Conservation (phyloP, 1,140 invertebrate species). For the Ceratina calcarata region DNA sequence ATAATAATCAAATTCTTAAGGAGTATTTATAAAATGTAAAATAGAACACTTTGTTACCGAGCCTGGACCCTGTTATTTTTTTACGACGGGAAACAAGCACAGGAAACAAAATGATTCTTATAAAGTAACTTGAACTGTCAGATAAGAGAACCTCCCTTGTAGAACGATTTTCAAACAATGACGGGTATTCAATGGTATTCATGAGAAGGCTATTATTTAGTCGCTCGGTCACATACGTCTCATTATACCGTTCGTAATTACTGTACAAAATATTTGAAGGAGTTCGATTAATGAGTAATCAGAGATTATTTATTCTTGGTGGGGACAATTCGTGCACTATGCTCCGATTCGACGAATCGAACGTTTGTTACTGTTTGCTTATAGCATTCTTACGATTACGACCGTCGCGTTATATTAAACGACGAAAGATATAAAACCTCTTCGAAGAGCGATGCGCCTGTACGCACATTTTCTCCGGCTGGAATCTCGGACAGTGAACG, state of each 20-base stretch:
- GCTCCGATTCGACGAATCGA: slow-evolving; percentile 20
- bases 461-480: neutral
- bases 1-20: too few relatives aligned
- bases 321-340: slow-evolving; percentile 49
- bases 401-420: neutral
- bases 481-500: neutral
- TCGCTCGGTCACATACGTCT: neutral
- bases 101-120: too few relatives aligned
- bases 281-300: slow-evolving; percentile 40
- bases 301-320: slow-evolving; percentile 48
- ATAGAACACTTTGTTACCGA: too few relatives aligned
- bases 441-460: too few relatives aligned
- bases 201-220: slow-evolving; percentile 37
- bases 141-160: too few relatives aligned
- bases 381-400: slow-evolving; percentile 1
- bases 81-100: too few relatives aligned
- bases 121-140: too few relatives aligned
- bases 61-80: too few relatives aligned
- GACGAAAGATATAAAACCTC: neutral
- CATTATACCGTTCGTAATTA: slow-evolving; percentile 43
- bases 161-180: slow-evolving; percentile 54
- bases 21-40: too few relatives aligned
- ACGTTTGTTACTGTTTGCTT: slow-evolving; percentile 10
- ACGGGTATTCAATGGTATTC: slow-evolving; percentile 54
- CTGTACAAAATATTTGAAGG: slow-evolving; percentile 46